Evolutionary conservation across 2,113 vertebrate genomes (phyloP), one percentile per base, ranked within the genome.

Genomic region (Urocitellus parryii): DNA sequence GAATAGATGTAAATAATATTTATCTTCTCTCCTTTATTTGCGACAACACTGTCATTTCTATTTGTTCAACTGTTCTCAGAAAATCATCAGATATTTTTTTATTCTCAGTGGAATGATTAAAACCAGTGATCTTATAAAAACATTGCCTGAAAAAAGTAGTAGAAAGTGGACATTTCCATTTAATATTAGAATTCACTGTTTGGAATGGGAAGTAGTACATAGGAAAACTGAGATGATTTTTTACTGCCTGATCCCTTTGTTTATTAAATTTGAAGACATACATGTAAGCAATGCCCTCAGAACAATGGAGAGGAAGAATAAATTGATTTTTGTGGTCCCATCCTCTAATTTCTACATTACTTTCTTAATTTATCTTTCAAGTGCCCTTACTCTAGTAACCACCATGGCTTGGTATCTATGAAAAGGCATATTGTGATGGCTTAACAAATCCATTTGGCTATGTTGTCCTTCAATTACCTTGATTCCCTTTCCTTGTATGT

Each of bases 51-150:
- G 12, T 63, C 32, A 77, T 45, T 78, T 91, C 39, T 12, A 42
- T 61, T 76, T 88, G 68, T 79, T 83, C n/a, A 73, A 68, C 4
- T 72, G 17, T 61, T 92, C 14, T 22, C 39, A 90, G 85, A 85
- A 85, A 95, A n/a, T 77, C 70, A 45, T 88, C 42, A 92, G 51
- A 95, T 16, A 82, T 25, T 5, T 24, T 65, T 86, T 83, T 83
- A 34, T 85, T 88, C 20, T 95, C 63, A 94, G 34, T 90, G 7
- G 51, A 90, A 78, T 85, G n/a, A 88, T 70, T 42, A 89, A 94
- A 34, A 86, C 24, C 20, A 77, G 68, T 87, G 56, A 87, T 58
- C 39, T 83, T 90, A 94, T 63, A 90, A 92, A 92, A 92, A 53
- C 14, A 73, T 0, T 87, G 10, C 20, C 34, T 82, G 37, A 53